phyloP scores from a whole-genome alignment of 2,888 invertebrate genomes.

The Calameuta filiformis region DNA sequence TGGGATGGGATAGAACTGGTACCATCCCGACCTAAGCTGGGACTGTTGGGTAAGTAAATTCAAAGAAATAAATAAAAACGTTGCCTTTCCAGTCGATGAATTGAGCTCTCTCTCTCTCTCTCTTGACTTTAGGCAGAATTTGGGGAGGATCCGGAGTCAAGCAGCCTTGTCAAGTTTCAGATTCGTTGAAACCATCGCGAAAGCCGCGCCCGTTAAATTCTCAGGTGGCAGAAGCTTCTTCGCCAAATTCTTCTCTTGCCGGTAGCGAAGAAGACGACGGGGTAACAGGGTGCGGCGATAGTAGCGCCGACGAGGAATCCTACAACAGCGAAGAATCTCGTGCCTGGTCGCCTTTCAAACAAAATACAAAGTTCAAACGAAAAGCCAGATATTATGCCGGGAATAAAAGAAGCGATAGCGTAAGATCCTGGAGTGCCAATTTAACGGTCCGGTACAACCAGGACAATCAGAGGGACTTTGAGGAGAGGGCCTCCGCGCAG shows the following conservation, averaged over 20 bases:
- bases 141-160: constrained; percentile 56
- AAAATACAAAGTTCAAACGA: constrained; percentile 36
- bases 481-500: constrained; percentile 80
- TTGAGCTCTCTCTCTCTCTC: background rate
- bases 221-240: constrained; percentile 46
- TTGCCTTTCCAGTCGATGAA: background rate
- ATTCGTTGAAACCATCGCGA: constrained; percentile 44
- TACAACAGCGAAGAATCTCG: constrained; percentile 56
- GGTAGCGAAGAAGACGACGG: constrained; percentile 55
- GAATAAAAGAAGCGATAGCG: constrained; percentile 65
- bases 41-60: constrained; percentile 68
- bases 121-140: constrained; percentile 49
- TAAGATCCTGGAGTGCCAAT: constrained; percentile 80
- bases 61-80: background rate
- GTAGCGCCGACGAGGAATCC: constrained; percentile 55
- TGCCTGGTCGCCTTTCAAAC: constrained; percentile 36
- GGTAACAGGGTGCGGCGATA: constrained; percentile 47
- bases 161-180: constrained; percentile 43
- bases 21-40: constrained; percentile 73
- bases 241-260: constrained; percentile 49
- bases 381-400: constrained; percentile 36
- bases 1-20: constrained; percentile 78
- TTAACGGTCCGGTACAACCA: constrained; percentile 87
- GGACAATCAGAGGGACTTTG: constrained; percentile 86
- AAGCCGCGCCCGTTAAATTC: constrained; percentile 48